Base-by-base conservation (phyloP, 2,888 invertebrate species). In the Nephrotoma appendiculata region DNA sequence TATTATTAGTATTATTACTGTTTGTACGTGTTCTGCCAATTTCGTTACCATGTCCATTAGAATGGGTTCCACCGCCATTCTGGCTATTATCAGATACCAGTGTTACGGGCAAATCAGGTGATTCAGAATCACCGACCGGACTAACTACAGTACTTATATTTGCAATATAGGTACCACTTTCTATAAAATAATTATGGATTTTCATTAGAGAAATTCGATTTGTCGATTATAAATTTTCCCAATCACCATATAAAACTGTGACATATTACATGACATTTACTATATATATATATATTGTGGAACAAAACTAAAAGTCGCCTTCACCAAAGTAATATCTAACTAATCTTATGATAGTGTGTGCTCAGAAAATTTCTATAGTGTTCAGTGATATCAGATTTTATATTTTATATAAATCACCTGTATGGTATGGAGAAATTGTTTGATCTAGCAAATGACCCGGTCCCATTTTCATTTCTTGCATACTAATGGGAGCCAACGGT, bases 401-500 rank as follows among this genome's bases (percentile, higher is more conserved):
- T 57, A 57, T 57, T 57, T 5, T 57, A 57, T 57, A 57, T 57
- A 57, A 57, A 57, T 86, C 93, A 95, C 95, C 95, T 93, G 95
- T 93, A 91, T 94, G 94, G 91, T 95, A 95, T 88, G 95, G 94
- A 89, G 95, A 94, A 90, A 95, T 92, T 88, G 94, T 92, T 89
- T 94, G 93, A 89, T 95, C 95, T 92, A 95, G 92, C 88, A 94
- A 92, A 89, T 92, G 92, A 86, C 91, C 89, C 89, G 94, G 92
- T 91, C 93, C 94, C 89, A 95, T 92, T 93, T 95, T 95, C 93
- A 95, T 94, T 91, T 95, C 95, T 92, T 95, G 95, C 94, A 95
- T 95, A 91, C 93, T 94, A 91, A 95, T 94, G 89, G 95, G 95
- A 89, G 95, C 94, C 91, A 95, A 92, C 89, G 95, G 95, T 89